phyloP scores from a whole-genome alignment of 1,140 invertebrate species.

The Nylanderia fulva region DNA sequence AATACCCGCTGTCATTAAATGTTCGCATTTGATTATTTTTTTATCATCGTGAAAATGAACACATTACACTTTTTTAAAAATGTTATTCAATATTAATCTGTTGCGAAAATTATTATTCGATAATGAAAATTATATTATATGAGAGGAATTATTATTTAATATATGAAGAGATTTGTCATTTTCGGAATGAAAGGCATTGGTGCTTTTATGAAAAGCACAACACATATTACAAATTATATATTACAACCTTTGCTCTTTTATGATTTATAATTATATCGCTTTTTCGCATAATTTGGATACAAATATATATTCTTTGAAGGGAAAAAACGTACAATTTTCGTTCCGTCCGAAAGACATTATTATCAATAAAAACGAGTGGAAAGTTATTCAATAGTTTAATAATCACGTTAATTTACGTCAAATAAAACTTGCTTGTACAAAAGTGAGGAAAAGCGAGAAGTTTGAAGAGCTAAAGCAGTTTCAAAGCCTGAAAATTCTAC shows the following conservation, averaged over 20 bases:
- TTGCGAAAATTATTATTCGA: background rate
- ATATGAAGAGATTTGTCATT: too few species aligned
- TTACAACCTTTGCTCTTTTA: too few species aligned
- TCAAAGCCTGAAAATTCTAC: constrained; percentile 29
- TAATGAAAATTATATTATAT: too few species aligned
- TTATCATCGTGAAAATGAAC: background rate
- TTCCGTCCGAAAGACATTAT: background rate
- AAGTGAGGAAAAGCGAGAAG: constrained; percentile 32
- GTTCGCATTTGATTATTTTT: constrained; percentile 4
- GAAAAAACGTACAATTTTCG: background rate
- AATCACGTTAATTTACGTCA: constrained; percentile 43
- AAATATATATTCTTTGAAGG: background rate
- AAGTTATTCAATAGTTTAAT: constrained; percentile 41
- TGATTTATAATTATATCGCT: background rate
- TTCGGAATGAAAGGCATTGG: too few species aligned
- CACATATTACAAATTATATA: background rate
- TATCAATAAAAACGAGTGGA: background rate
- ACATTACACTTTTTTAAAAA: background rate
- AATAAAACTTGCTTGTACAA: constrained; percentile 21
- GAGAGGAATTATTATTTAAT: background rate
- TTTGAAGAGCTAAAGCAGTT: constrained; percentile 32
- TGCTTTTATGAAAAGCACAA: background rate
- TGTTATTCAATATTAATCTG: background rate
- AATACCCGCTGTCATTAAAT: background rate
- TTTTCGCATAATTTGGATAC: background rate